phyloP scores from a whole-genome alignment of 2,888 invertebrate genomes.

The Zeuzera pyrina region DNA sequence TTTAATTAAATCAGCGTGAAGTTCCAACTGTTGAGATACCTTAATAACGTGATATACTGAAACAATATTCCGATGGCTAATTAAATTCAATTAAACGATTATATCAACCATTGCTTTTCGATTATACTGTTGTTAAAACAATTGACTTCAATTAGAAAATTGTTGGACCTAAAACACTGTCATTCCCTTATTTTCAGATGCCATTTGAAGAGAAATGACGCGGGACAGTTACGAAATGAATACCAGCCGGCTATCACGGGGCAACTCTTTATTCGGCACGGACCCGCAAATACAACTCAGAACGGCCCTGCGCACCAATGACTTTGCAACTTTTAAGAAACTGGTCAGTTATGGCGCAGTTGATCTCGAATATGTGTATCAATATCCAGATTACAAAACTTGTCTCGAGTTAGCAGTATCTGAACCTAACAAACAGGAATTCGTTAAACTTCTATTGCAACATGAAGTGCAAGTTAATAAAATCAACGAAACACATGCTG shows the following conservation, averaged over 20 bases:
- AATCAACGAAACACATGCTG: slow-evolving; percentile 67
- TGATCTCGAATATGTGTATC: slow-evolving; percentile 70
- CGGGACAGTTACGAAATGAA: slow-evolving; percentile 66
- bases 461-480: slow-evolving; percentile 75
- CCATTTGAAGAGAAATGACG: slow-evolving; percentile 55
- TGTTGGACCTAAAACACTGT: slow-evolving; percentile 23
- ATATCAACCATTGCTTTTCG: slow-evolving; percentile 26
- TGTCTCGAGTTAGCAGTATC: slow-evolving; percentile 74
- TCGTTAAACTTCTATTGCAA: slow-evolving; percentile 71
- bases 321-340: slow-evolving; percentile 63
- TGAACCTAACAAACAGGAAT: slow-evolving; percentile 61
- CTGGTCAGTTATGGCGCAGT: slow-evolving; percentile 58
- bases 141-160: slow-evolving; percentile 44
- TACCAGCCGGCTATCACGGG: slow-evolving; percentile 46
- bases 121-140: slow-evolving; percentile 29
- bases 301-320: slow-evolving; percentile 65
- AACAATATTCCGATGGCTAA: slow-evolving; percentile 17
- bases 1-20: slow-evolving; percentile 38
- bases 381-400: slow-evolving; percentile 72
- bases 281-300: slow-evolving; percentile 65
- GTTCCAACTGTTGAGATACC: slow-evolving; percentile 4
- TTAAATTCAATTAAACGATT: slow-evolving; percentile 44
- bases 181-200: slow-evolving; percentile 50
- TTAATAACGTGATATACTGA: neutral
- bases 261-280: slow-evolving; percentile 55